Conservation (phyloP, 2,888 invertebrate species). For the Epiblema foenella region DNA sequence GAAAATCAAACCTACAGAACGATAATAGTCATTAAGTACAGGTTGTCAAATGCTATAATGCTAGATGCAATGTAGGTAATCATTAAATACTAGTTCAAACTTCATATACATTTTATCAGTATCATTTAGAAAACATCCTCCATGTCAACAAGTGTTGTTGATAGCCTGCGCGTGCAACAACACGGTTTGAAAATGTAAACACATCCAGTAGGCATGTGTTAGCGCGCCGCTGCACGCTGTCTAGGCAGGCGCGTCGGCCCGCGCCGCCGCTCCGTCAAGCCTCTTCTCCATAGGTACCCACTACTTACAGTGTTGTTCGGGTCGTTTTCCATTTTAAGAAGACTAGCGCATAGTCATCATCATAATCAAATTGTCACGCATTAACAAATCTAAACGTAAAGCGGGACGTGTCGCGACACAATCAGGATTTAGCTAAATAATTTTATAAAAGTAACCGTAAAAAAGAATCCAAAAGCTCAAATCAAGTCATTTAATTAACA, state of each 20-base stretch:
- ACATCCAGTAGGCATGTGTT: conserved; percentile 21
- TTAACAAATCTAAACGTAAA: conserved; percentile 70
- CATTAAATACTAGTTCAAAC: neutral
- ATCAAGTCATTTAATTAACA: conserved; percentile 85
- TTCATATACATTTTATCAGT: conserved; percentile 1
- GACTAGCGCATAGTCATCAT: conserved; percentile 78
- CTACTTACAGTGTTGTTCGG: conserved; percentile 82
- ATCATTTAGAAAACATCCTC: neutral
- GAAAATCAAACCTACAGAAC: neutral
- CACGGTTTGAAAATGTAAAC: conserved; percentile 23
- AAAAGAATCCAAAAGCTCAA: conserved; percentile 79
- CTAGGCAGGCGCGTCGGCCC: no score
- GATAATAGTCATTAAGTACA: neutral
- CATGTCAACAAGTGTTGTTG: conserved; percentile 25
- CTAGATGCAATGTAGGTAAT: neutral
- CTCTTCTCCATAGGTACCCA: neutral
- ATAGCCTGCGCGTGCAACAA: conserved; percentile 12
- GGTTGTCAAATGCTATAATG: neutral
- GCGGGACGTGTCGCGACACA: conserved; percentile 72
- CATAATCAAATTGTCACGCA: conserved; percentile 69
- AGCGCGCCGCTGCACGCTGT: neutral
- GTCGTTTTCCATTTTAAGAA: conserved; percentile 81
- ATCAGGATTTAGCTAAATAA: conserved; percentile 80
- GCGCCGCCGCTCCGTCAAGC: neutral
- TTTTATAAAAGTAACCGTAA: conserved; percentile 81